These are phyloP conservation scores for Globodera rostochiensis DNA, from an alignment of 1,140 invertebrate species.

Conservation along the genomic window DNA sequence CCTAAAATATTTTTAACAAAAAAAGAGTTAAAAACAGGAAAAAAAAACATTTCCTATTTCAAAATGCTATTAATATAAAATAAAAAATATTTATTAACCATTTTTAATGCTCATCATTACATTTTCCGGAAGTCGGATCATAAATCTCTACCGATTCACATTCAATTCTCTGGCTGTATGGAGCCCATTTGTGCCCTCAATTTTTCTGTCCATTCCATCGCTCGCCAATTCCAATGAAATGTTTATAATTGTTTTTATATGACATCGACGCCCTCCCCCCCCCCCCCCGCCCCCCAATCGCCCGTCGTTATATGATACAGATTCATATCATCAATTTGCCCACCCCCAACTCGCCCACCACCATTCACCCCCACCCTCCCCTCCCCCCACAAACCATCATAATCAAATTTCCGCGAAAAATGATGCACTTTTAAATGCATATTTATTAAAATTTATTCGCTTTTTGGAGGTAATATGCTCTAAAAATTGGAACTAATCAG, in stretches of 20 bases:
- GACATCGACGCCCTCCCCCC: background rate
- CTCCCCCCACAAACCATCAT: too few species aligned
- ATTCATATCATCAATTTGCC: background rate
- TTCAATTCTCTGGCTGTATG: too few species aligned
- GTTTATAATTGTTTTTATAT: background rate
- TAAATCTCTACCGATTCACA: too few species aligned
- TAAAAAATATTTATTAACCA: background rate
- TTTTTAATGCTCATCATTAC: background rate
- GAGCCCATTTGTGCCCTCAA: background rate
- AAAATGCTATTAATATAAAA: too few species aligned
- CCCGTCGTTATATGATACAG: background rate
- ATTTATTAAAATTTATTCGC: too few species aligned
- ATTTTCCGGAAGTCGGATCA: too few species aligned
- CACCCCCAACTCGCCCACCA: background rate
- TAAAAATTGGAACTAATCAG: too few species aligned
- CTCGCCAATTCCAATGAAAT: too few species aligned
- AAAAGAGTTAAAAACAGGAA: too few species aligned
- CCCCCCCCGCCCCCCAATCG: background rate
- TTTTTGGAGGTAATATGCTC: too few species aligned
- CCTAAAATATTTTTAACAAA: too few species aligned
- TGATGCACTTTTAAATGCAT: background rate
- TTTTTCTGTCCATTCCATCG: background rate
- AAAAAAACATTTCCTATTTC: too few species aligned
- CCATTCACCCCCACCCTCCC: background rate
- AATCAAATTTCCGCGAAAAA: conserved; percentile 5